Conservation (phyloP, 53 echinoderm and acorn worm genomes). For the Echinarachnius parma region DNA sequence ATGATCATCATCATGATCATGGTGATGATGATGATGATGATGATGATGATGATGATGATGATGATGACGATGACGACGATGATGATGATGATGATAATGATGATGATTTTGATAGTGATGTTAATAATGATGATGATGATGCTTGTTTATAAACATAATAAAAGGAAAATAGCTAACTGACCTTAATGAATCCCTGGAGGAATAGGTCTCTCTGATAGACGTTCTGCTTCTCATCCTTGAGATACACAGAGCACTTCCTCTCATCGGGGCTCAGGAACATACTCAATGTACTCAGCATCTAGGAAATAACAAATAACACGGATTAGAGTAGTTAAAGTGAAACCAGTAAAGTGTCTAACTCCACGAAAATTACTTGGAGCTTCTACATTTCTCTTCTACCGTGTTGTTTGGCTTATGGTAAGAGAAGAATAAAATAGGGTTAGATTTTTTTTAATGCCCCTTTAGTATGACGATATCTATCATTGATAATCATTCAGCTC, state of each 20-base stretch:
- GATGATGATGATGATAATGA: conserved; percentile 14
- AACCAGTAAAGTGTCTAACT: too few relatives aligned
- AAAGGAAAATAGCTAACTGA: conserved; percentile 15
- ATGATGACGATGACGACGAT: conserved; percentile 35
- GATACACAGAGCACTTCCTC: conserved; percentile 70
- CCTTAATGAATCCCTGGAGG: conserved; percentile 94
- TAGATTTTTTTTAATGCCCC: too few relatives aligned
- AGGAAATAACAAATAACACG: background rate
- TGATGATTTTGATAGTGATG: background rate
- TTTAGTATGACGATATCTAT: too few relatives aligned
- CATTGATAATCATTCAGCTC: too few relatives aligned
- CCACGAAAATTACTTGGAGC: background rate
- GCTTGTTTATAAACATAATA: too few relatives aligned
- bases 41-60: conserved; percentile 8
- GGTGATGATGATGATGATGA: background rate
- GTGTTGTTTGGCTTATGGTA: too few relatives aligned
- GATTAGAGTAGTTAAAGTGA: too few relatives aligned
- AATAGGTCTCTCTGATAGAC: conserved; percentile 72
- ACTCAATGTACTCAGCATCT: conserved; percentile 91
- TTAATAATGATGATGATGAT: background rate
- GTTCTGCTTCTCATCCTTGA: conserved; percentile 48
- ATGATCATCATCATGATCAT: conserved; percentile 6
- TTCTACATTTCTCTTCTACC: background rate
- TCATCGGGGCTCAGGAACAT: conserved; percentile 73
- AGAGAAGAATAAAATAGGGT: too few relatives aligned